phyloP scores from a whole-genome alignment of 2,113 vertebrate genomes.

The Charina bottae region DNA sequence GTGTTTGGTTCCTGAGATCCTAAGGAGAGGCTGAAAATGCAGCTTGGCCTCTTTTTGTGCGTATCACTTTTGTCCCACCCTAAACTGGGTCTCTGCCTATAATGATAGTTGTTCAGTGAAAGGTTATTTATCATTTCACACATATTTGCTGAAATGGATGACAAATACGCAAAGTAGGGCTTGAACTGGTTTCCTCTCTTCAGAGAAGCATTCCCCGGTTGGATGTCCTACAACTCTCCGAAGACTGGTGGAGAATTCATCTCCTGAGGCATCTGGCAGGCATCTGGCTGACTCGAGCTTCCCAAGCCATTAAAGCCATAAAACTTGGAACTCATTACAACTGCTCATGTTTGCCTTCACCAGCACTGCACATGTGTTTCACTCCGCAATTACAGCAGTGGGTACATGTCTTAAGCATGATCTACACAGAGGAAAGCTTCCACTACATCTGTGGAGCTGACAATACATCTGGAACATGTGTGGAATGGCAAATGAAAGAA shows the following conservation, averaged over 20 bases:
- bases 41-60: neutral
- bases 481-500: neutral
- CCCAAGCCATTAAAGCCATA: too few relatives aligned
- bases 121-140: neutral
- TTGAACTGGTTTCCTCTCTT: neutral
- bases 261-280: neutral
- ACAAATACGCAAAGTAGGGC: neutral
- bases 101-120: neutral
- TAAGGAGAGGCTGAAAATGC: neutral
- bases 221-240: neutral
- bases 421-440: neutral
- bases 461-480: neutral
- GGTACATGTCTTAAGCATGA: neutral
- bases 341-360: neutral
- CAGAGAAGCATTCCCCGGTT: neutral
- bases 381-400: too few relatives aligned
- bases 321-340: neutral
- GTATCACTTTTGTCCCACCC: neutral
- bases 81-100: neutral
- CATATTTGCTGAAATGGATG: neutral
- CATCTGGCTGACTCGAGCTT: neutral
- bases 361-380: neutral
- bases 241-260: neutral
- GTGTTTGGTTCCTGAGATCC: too few relatives aligned
- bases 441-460: neutral